Base-by-base conservation (phyloP, 2,888 invertebrate genomes). In the Drosophila anomalipes region DNA sequence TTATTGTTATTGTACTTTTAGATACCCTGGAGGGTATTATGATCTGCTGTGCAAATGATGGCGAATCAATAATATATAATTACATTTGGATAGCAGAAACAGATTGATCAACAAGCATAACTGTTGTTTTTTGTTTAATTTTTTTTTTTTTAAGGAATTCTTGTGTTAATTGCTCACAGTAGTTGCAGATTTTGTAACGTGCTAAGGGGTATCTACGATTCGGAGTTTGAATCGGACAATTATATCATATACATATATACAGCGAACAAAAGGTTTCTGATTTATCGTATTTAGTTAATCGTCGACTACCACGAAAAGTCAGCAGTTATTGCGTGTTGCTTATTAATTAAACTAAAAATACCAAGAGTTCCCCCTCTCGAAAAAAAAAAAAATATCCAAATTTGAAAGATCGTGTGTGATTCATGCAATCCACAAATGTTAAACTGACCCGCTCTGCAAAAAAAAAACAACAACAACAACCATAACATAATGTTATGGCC, bases 401-500 rank as follows among this genome's bases (percentile, higher is more conserved):
- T 33, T 32, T 44, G 16, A 22, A 33, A 12, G 35, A 35, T 7
- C 37, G 22, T 16, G 22, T 16, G 65, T 65, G 61, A 65, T 61
- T 65, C 65, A 65, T 65, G 12, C 7, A 39, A n/a, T 26, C 16
- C 14, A 14, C 22, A 19, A 30, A 33, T 41, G 19, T 44, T 10
- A 26, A 56, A 28, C 53, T 41, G 57, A 39, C 35, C 56, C 41
- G 30, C 12, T 61, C 53, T 37, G 32, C 16, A 51, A 30, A 39
- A 49, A 26, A 35, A 37, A 2, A 56, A 32, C 37, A 65, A 22
- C 33, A 33, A 39, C 49, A 28, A 19, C 19, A 51, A 41, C 54
- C 30, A 32, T 41, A 61, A 47, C 26, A 54, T 47, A 37, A 35
- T 72, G 41, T 53, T 77, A 16, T 70, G 79, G 79, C 70, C 79